Conservation (phyloP, 1,140 invertebrate genomes). For the Lithobius niger region DNA sequence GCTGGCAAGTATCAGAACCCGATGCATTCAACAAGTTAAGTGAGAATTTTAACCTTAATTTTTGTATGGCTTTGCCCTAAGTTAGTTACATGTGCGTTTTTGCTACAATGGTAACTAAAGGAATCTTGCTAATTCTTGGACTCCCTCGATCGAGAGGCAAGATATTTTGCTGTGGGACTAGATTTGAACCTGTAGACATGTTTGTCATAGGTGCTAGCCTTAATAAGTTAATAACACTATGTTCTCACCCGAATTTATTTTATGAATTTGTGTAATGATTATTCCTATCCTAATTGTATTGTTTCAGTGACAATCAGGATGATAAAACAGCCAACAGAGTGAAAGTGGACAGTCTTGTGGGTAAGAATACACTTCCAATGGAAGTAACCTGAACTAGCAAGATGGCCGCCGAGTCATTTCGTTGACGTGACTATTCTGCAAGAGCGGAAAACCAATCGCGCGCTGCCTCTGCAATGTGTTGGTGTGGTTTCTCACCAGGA, state of each 20-base stretch:
- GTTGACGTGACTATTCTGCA: too few relatives aligned
- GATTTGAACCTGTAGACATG: background rate
- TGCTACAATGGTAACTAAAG: background rate
- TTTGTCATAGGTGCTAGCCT: background rate
- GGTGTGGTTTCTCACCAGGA: too few relatives aligned
- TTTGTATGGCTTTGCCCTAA: too few relatives aligned
- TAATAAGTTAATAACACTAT: background rate
- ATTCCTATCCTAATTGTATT: background rate
- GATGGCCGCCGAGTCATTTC: too few relatives aligned
- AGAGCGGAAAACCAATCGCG: too few relatives aligned
- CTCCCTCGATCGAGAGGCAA: background rate
- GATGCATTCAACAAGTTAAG: too few relatives aligned
- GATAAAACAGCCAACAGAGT: constrained; percentile 4
- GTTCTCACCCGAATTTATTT: background rate
- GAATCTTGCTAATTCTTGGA: background rate
- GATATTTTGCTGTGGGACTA: background rate
- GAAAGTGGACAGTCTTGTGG: constrained; percentile 10
- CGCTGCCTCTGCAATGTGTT: too few relatives aligned
- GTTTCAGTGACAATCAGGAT: constrained; percentile 8
- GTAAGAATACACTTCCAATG: constrained; percentile 10
- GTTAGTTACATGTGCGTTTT: too few relatives aligned
- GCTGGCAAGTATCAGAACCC: too few relatives aligned
- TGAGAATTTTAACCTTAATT: too few relatives aligned
- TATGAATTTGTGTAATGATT: background rate
- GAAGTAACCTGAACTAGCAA: constrained; percentile 13